These are phyloP conservation scores for Amiota communis DNA, from an alignment of 2,888 invertebrate species.

Conservation along the genomic window DNA sequence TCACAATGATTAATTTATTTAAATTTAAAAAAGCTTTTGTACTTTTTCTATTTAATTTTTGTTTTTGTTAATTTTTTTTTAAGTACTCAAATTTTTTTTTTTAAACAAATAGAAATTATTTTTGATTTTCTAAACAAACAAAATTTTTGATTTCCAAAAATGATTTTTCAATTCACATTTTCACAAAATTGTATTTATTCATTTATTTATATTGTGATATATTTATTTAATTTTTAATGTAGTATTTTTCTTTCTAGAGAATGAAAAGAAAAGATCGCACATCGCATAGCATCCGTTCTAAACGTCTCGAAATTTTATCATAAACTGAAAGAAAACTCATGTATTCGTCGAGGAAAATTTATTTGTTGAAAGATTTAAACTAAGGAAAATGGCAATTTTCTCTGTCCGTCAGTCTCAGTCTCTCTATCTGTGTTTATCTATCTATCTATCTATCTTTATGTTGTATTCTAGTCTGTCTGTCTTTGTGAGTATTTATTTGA, in stretches of 20 bases:
- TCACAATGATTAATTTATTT: conserved; percentile 50
- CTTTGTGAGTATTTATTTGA: conserved; percentile 9
- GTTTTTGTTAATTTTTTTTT: conserved; percentile 43
- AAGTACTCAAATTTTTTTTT: conserved; percentile 29
- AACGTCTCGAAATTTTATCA: conserved; percentile 70
- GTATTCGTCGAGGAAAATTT: conserved; percentile 49
- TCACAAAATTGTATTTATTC: background rate
- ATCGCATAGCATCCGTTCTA: conserved; percentile 55
- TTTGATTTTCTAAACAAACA: conserved; percentile 10
- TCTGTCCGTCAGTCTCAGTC: background rate
- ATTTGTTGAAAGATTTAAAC: conserved; percentile 48
- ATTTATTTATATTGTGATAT: background rate
- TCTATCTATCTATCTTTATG: no score
- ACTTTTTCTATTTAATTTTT: conserved; percentile 13
- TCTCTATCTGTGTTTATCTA: no score
- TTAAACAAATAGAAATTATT: background rate
- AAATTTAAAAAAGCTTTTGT: background rate
- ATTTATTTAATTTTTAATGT: conserved; percentile 20
- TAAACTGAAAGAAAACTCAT: conserved; percentile 63
- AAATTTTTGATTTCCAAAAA: no score
- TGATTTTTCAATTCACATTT: no score
- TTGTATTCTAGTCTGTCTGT: background rate
- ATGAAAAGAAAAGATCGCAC: conserved; percentile 29
- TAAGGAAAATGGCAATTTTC: conserved; percentile 34
- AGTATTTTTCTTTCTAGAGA: conserved; percentile 39